Base-by-base conservation (phyloP, 64 coral and sea anemone genomes). In the Exaiptasia diaphana region DNA sequence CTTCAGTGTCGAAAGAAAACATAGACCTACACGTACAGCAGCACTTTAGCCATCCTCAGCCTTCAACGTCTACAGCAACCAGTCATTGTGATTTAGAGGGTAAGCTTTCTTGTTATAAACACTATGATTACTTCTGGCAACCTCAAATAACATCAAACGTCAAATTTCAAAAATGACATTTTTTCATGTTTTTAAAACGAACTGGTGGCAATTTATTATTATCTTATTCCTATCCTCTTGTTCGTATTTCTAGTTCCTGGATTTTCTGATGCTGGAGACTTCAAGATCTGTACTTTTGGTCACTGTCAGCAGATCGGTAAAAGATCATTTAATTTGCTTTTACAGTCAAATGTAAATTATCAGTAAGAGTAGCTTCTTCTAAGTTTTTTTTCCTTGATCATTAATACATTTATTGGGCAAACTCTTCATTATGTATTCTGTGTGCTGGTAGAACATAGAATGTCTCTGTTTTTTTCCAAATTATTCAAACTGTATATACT, bases 301-400 rank as follows among this genome's bases (percentile, higher is more conserved):
- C 88, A 85, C 41, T 94, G 91, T 56, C 86, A 94, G 55, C 67
- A 83, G 63, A 89, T 94, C 56, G 91, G 91, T 94, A n/a, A n/a
- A n/a, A n/a, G n/a, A n/a, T n/a, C n/a, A n/a, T n/a, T n/a, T n/a
- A n/a, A n/a, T n/a, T n/a, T n/a, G n/a, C n/a, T n/a, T n/a, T n/a
- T n/a, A n/a, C n/a, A n/a, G n/a, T n/a, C n/a, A n/a, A n/a, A n/a
- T n/a, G n/a, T n/a, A n/a, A n/a, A n/a, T n/a, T n/a, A n/a, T n/a
- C n/a, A n/a, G n/a, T n/a, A n/a, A n/a, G n/a, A n/a, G n/a, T n/a
- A n/a, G n/a, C n/a, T n/a, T n/a, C n/a, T n/a, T n/a, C n/a, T n/a
- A n/a, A n/a, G 5, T 57, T 78, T 33, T 54, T 58, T 32, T 48
- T 52, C 31, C 27, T 13, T 36, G 59, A 85, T 40, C 36, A 85